Evolutionary conservation across 1,140 invertebrate species (phyloP).

Genomic region (Aleiodes sp.): DNA sequence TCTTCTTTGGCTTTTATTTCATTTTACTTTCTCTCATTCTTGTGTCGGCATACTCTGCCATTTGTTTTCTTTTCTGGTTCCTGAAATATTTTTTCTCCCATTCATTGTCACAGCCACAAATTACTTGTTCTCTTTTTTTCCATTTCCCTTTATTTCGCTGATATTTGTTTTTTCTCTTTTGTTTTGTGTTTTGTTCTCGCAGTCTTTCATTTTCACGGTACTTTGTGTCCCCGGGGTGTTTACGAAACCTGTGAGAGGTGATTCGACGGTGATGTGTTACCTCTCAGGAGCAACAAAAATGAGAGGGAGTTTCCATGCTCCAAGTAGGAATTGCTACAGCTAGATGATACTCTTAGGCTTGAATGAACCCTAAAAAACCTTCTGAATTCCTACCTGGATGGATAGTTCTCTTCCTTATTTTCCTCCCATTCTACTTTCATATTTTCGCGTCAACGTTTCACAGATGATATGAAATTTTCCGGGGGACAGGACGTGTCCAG

Average conservation of each 20-base stretch:
- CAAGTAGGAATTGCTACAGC: no score
- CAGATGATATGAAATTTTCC: not conserved
- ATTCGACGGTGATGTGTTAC: not conserved
- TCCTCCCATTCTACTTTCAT: not conserved
- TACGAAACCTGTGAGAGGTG: not conserved
- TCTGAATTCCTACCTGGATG: no score
- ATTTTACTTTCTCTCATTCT: not conserved
- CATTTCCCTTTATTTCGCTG: not conserved
- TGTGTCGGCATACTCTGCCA: not conserved
- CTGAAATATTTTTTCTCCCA: slow-evolving; percentile 6
- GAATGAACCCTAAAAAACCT: no score
- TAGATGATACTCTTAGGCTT: no score
- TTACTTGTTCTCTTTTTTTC: not conserved
- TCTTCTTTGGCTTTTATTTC: not conserved
- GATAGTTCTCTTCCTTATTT: not conserved
- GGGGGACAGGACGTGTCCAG: not conserved
- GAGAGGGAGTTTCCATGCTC: not conserved
- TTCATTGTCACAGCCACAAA: slow-evolving; percentile 11
- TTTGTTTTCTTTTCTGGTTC: not conserved
- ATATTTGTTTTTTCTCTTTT: not conserved
- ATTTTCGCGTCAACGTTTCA: not conserved
- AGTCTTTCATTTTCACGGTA: slow-evolving; percentile 1
- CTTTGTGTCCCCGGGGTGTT: not conserved
- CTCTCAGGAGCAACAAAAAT: not conserved
- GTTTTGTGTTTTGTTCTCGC: not conserved